phyloP scores from a whole-genome alignment of 2,797 vertebrate species.

The Limnodromus scolopaceus region DNA sequence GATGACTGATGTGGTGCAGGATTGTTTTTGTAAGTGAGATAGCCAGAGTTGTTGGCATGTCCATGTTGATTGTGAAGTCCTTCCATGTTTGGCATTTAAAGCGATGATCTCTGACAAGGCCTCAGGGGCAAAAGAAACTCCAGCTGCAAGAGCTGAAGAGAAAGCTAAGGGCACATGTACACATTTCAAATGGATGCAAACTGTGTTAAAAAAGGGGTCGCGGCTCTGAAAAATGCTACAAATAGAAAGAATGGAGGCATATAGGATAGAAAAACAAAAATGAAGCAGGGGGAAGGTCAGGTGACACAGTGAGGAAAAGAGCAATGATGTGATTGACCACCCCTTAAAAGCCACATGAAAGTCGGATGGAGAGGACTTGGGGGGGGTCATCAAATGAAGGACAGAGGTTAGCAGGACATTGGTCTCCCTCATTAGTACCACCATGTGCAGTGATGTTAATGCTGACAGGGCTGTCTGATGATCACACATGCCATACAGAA shows the following conservation, averaged over 20 bases:
- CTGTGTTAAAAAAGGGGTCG: neutral
- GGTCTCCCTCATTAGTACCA: neutral
- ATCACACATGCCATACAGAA: rapidly evolving
- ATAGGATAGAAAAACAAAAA: neutral
- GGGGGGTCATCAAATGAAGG: neutral
- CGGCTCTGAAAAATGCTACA: neutral
- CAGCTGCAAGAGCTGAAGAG: neutral
- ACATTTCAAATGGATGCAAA: neutral
- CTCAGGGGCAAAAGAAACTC: neutral
- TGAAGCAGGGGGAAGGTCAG: neutral
- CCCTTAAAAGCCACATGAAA: neutral
- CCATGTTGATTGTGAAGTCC: neutral
- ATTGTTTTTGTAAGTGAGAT: neutral
- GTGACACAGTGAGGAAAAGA: neutral
- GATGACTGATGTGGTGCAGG: neutral
- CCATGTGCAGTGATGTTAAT: neutral
- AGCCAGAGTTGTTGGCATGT: neutral
- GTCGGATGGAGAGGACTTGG: neutral
- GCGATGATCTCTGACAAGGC: neutral
- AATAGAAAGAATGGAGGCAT: neutral
- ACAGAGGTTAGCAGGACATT: neutral
- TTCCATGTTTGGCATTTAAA: neutral
- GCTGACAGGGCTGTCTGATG: neutral
- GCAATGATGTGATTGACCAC: neutral
- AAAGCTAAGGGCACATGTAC: neutral